Conservation (phyloP, 1,140 invertebrate genomes). For the Drosophila ambigua region DNA sequence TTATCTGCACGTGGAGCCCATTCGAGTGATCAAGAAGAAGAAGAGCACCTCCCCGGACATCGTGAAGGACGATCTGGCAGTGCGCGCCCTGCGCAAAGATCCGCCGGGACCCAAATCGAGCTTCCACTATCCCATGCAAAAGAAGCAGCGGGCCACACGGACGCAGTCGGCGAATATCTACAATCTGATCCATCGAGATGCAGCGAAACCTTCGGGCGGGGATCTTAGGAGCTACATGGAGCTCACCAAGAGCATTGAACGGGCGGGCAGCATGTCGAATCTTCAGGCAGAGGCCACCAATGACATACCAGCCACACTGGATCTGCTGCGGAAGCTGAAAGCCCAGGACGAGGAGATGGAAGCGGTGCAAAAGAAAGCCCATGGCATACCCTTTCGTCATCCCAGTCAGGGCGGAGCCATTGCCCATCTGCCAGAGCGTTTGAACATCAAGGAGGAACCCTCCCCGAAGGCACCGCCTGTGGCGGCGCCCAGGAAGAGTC, state of each 20-base stretch:
- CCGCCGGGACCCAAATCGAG: slow-evolving; percentile 70
- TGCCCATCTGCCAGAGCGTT: slow-evolving; percentile 66
- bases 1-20: slow-evolving; percentile 90
- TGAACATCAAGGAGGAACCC: slow-evolving; percentile 37
- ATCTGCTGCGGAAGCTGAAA: slow-evolving; percentile 68
- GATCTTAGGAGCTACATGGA: slow-evolving; percentile 79
- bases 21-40: slow-evolving; percentile 31
- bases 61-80: slow-evolving; percentile 94
- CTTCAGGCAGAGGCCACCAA: slow-evolving; percentile 48
- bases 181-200: slow-evolving; percentile 87
- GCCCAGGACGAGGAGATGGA: slow-evolving; percentile 67
- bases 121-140: slow-evolving; percentile 79
- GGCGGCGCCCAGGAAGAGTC: slow-evolving; percentile 72
- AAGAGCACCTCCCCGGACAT: slow-evolving; percentile 88
- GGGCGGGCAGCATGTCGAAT: slow-evolving; percentile 77
- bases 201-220: slow-evolving; percentile 80
- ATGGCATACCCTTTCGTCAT: slow-evolving; percentile 72
- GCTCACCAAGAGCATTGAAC: slow-evolving; percentile 66
- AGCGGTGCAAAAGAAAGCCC: slow-evolving; percentile 20
- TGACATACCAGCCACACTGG: slow-evolving; percentile 71
- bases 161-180: slow-evolving; percentile 92
- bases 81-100: slow-evolving; percentile 92
- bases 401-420: slow-evolving; percentile 78
- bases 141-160: slow-evolving; percentile 90
- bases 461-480: slow-evolving; percentile 47